Evolutionary conservation across 2,888 invertebrate species (phyloP).

Genomic region (Brachypterus glaber): DNA sequence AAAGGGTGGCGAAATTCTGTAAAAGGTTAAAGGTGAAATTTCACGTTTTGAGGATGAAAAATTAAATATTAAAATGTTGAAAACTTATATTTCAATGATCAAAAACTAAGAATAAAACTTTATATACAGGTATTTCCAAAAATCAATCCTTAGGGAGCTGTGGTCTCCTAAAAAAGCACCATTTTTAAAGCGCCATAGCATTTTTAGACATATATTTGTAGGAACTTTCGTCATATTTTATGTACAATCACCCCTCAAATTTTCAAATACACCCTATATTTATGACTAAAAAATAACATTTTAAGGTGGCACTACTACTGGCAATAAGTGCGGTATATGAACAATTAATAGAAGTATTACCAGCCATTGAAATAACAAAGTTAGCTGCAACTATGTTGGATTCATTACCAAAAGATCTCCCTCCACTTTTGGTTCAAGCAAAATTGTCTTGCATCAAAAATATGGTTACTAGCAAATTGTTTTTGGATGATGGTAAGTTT

Average conservation of each 20-base stretch:
- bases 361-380: constrained; percentile 68
- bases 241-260: no score
- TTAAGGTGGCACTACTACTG: constrained; percentile 66
- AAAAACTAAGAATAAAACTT: no score
- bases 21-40: no score
- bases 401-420: constrained; percentile 58
- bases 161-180: no score
- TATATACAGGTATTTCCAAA: no score
- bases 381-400: constrained; percentile 74
- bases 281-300: constrained; percentile 8
- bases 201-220: no score
- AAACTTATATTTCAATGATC: no score
- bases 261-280: not conserved
- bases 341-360: constrained; percentile 65
- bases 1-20: no score
- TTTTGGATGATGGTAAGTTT: constrained; percentile 57
- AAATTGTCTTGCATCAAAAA: constrained; percentile 76
- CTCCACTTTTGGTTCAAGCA: constrained; percentile 61
- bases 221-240: no score
- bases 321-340: constrained; percentile 78
- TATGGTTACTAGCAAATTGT: constrained; percentile 62
- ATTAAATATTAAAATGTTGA: no score
- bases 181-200: no score
- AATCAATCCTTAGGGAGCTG: no score
- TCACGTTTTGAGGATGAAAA: not conserved